A percentile compares a stretch with the other conserved stretches of the same genome.
These are phyloP conservation scores for Mola mola DNA, from an alignment of 2,113 vertebrate species.

Conservation along the genomic window DNA sequence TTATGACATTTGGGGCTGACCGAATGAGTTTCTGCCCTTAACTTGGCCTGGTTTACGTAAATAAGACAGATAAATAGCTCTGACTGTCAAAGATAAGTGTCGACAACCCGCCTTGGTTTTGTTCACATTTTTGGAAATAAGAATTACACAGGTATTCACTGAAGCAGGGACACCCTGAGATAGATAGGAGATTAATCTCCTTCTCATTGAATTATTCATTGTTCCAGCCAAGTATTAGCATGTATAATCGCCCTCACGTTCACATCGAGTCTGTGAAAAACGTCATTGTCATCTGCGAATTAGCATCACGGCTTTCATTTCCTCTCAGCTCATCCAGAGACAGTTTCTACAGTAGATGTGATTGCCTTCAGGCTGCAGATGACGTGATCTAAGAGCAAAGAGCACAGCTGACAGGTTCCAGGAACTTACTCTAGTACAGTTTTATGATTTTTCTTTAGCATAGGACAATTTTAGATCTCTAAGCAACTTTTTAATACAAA, in stretches of 20 bases:
- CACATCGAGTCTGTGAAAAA: conserved; percentile 36
- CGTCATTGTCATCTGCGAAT: conserved; percentile 61
- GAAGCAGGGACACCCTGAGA: conserved; percentile 25
- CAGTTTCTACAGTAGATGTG: conserved; percentile 26
- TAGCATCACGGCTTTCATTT: conserved; percentile 56
- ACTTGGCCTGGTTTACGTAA: conserved; percentile 14
- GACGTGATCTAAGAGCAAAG: conserved; percentile 6
- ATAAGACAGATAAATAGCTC: conserved; percentile 30
- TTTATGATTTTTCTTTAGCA: conserved; percentile 23
- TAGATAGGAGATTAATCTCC: conserved; percentile 43
- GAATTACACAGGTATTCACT: conserved; percentile 25
- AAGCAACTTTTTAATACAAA: conserved; percentile 9
- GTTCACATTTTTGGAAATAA: conserved; percentile 27
- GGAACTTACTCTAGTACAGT: neutral
- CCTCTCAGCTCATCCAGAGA: conserved; percentile 46
- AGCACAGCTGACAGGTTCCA: conserved; percentile 19
- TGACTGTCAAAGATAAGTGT: conserved; percentile 44
- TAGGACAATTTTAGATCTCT: neutral
- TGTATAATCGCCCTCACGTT: conserved; percentile 20
- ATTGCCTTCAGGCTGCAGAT: conserved; percentile 50
- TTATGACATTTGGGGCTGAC: conserved; percentile 45
- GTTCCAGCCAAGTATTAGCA: conserved; percentile 25
- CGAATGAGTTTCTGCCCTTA: conserved; percentile 50
- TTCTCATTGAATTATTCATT: conserved; percentile 63
- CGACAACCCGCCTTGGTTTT: conserved; percentile 35